Evolutionary conservation across 2,113 vertebrate genomes (phyloP).

Genomic region (Paralichthys olivaceus): DNA sequence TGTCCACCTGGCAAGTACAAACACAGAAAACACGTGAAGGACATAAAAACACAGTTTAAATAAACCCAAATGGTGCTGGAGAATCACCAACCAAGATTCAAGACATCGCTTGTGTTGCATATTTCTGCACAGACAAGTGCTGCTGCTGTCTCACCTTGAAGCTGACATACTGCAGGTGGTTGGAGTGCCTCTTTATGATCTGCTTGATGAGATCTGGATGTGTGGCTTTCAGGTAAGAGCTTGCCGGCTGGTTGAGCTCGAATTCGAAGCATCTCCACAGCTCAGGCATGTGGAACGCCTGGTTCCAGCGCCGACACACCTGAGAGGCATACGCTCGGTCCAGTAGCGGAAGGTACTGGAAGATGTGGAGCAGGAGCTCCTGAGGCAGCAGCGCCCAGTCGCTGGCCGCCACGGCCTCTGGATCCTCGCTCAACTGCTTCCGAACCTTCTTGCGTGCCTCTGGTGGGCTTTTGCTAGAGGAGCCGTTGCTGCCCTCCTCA

Average conservation of each 20-base stretch:
- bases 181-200: constrained; percentile 96
- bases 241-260: constrained; percentile 95
- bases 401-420: not conserved
- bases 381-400: constrained; percentile 91
- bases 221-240: constrained; percentile 94
- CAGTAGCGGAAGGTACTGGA: constrained; percentile 93
- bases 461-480: constrained; percentile 74
- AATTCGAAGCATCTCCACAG: constrained; percentile 98
- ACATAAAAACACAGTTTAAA: not conserved
- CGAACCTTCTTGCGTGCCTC: constrained; percentile 85
- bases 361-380: constrained; percentile 93
- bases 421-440: constrained; percentile 34
- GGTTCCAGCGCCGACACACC: constrained; percentile 94
- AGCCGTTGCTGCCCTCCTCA: constrained; percentile 75
- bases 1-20: constrained; percentile 90
- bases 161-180: constrained; percentile 97
- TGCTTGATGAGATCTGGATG: constrained; percentile 98
- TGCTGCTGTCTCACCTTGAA: constrained; percentile 88
- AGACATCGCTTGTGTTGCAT: not conserved
- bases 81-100: not conserved
- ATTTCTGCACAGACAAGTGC: not conserved
- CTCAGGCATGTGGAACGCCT: constrained; percentile 98
- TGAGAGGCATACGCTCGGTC: constrained; percentile 94
- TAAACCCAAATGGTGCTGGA: not conserved
- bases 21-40: constrained; percentile 13